These are phyloP conservation scores for Lochmaea capreae DNA, from an alignment of 2,888 invertebrate genomes.

Conservation along the genomic window DNA sequence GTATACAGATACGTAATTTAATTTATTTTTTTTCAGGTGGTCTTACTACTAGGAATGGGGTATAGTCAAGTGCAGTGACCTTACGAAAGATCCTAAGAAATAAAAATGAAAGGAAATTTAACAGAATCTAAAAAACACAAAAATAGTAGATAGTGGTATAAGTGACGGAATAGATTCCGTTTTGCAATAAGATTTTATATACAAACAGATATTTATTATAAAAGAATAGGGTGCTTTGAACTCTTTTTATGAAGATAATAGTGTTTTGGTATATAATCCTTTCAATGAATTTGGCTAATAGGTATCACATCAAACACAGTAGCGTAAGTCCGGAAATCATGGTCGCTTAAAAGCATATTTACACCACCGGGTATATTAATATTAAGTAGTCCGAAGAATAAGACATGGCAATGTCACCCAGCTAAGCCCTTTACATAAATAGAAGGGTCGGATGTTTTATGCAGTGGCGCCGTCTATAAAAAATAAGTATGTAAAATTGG, in stretches of 20 bases:
- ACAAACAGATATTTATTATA: not conserved
- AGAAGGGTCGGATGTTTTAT: slow-evolving; percentile 28
- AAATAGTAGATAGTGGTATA: too few species aligned
- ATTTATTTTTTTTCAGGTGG: too few species aligned
- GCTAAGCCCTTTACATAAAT: slow-evolving; percentile 44
- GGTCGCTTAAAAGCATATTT: slow-evolving; percentile 57
- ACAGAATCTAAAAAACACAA: too few species aligned
- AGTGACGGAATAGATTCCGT: too few species aligned
- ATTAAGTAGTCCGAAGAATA: slow-evolving; percentile 55
- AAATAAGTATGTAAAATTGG: not conserved
- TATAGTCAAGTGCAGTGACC: too few species aligned
- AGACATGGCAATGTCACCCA: slow-evolving; percentile 35
- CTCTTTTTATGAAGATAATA: slow-evolving; percentile 9
- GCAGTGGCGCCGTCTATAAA: slow-evolving; percentile 9
- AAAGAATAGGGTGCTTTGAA: not conserved
- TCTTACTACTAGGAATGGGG: too few species aligned
- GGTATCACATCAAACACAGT: slow-evolving; percentile 44
- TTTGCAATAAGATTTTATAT: too few species aligned
- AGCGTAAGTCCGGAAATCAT: slow-evolving; percentile 48
- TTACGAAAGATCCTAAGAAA: too few species aligned
- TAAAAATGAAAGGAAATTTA: too few species aligned
- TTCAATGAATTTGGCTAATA: slow-evolving; percentile 39
- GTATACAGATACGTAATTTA: too few species aligned
- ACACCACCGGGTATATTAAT: slow-evolving; percentile 57
- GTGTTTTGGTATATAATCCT: slow-evolving; percentile 10